Conservation (phyloP, 2,888 invertebrate species). For the Pinctada fucata region DNA sequence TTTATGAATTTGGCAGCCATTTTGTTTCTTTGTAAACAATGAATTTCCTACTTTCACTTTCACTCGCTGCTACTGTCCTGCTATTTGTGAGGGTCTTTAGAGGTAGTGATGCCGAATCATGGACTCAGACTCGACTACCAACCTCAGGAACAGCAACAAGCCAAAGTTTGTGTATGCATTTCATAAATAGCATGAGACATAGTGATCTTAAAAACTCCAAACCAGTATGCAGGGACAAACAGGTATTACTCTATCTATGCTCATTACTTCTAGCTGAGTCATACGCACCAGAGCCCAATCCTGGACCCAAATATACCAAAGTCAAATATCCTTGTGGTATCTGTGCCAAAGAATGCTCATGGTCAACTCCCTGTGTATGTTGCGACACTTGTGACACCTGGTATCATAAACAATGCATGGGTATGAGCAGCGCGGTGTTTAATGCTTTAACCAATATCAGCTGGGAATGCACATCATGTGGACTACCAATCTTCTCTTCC, state of each 20-base stretch:
- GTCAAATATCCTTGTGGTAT: conserved; percentile 6
- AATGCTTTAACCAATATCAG: conserved; percentile 29
- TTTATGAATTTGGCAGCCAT: no score
- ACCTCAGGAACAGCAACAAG: no score
- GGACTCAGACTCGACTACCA: no score
- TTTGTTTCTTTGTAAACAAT: no score
- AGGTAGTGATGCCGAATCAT: no score
- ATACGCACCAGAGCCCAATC: conserved; percentile 7
- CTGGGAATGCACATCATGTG: conserved; percentile 40
- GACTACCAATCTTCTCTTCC: conserved; percentile 33
- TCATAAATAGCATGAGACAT: no score
- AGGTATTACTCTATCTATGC: neutral
- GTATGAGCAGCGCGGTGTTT: conserved; percentile 33
- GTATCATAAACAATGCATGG: conserved; percentile 41
- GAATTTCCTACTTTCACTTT: no score
- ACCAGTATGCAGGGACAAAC: neutral
- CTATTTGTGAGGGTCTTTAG: no score
- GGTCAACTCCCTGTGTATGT: conserved; percentile 26
- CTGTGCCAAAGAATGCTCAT: conserved; percentile 21
- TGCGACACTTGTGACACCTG: conserved; percentile 34
- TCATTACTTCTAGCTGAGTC: neutral
- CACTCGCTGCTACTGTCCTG: no score
- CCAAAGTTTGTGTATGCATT: no score
- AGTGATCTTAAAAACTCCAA: no score
- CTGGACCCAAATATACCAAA: neutral